Evolutionary conservation across 92 coral and sea anemone species (phyloP), one percentile per base, ranked within the genome.

Genomic region (Diadumene lineata): DNA sequence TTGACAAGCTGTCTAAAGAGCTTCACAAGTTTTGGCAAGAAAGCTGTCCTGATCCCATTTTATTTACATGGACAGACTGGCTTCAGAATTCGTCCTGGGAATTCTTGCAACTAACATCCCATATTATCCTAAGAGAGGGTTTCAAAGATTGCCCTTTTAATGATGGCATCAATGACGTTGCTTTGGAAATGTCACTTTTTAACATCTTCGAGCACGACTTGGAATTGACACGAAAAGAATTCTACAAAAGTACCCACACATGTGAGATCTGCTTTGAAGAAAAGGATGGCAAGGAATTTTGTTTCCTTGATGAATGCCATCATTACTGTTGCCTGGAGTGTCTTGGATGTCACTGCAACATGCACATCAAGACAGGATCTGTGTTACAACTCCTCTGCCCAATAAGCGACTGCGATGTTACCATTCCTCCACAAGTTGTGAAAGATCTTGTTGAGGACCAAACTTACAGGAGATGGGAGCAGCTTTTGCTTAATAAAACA

Each of bases 41-140:
- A 33, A 83, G 48, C 24, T 80, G 74, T 11, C 44, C 65, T 72
- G 68, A 67, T 43, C 90, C 98, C 0, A 77, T 89, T 58, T 81
- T 92, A 22, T 94, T 86, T 67, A 73, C 94, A 0, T 94, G 98
- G 97, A 96, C 88, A 6, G 97, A 94, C 29, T 94, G 97, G 97
- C 70, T 94, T 57, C 92, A 89, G 70, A 86, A 82, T 60, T 69
- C 87, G 18, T 76, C 86, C 0, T 81, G 87, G 64, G 91, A 92
- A 46, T 50, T 76, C 72, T 84, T 94, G 24, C 81, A 53, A 57
- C 72, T 90, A 48, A 62, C 72, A 7, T 76, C 84, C 19, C 84
- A 70, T 57, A 68, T 94, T 50, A 67, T 79, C 22, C 82, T 88
- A 16, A 86, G 79, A 68, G 89, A 87, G 31, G 89, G 67, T 1